phyloP scores from a whole-genome alignment of 2,888 invertebrate species.

The Agelastica alni region DNA sequence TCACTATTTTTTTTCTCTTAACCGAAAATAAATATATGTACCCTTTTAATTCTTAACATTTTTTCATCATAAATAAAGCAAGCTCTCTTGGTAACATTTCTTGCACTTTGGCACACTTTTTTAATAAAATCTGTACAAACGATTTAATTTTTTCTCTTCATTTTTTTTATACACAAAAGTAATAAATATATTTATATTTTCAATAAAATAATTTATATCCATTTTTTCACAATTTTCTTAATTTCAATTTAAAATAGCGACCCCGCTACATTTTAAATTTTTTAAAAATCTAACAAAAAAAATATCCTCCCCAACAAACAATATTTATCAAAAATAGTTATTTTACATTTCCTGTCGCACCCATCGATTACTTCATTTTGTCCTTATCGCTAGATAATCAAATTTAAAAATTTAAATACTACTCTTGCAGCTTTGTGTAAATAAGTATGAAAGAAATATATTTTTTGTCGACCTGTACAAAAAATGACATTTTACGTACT shows the following conservation, averaged over 20 bases:
- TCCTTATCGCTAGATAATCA: constrained; percentile 3
- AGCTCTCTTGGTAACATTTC: constrained; percentile 57
- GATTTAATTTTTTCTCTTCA: constrained; percentile 52
- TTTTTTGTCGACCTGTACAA: too few relatives aligned
- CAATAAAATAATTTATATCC: constrained; percentile 54
- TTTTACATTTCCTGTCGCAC: constrained; percentile 51
- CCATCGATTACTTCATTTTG: constrained; percentile 34
- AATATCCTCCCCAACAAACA: constrained; percentile 64
- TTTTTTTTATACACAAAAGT: constrained; percentile 56
- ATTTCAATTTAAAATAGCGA: constrained; percentile 52
- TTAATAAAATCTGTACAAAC: constrained; percentile 59
- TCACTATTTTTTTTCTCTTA: constrained; percentile 23
- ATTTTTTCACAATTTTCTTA: constrained; percentile 58
- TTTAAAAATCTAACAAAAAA: constrained; percentile 62
- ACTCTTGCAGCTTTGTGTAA: too few relatives aligned
- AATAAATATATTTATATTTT: constrained; percentile 52
- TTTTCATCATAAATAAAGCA: constrained; percentile 54
- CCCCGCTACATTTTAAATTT: constrained; percentile 51
- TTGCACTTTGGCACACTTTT: constrained; percentile 60
- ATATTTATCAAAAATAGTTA: constrained; percentile 71
- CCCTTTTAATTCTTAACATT: constrained; percentile 51
- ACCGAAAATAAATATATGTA: constrained; percentile 56
- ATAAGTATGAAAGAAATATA: too few relatives aligned
- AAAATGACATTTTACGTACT: too few relatives aligned
- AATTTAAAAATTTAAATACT: too few relatives aligned